Base-by-base conservation (phyloP, 2,797 vertebrate genomes). In the Liasis olivaceus region DNA sequence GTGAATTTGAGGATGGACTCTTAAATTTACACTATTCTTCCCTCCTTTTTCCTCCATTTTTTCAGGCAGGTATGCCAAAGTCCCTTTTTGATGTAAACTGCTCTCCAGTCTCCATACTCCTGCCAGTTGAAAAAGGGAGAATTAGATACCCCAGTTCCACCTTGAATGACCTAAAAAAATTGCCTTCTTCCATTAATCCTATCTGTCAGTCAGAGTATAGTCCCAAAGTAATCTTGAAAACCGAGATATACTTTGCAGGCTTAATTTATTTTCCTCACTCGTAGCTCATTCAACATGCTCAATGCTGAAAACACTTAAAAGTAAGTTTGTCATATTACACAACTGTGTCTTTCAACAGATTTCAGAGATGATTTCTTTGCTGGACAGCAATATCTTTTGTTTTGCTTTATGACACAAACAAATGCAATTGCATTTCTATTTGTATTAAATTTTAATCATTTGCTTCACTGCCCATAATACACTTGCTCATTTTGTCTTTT, bases 401-500 rank as follows among this genome's bases (percentile, higher is more conserved):
- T 62, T 86, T 89, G 58, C 95, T 92, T 85, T 93, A 89, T 64
- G 93, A 54, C 56, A 91, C 91, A 91, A 94, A 93, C 89, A 94
- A 91, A 11, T 59, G 81, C 63, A 85, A 87, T 87, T 96, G 93
- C 87, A 95, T 12, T 36, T 93, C 60, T 89, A 84, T 88, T 95
- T 94, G 63, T 90, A 87, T 89, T 95, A 93, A 96, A 96, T 31
- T 95, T 91, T 95, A 96, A 94, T 95, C 94, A 90, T 54, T 94
- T 24, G 64, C 56, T 64, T 97, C 92, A 93, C 69, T 96, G 95
- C 95, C 91, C 94, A 92, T 56, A 96, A 95, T 91, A 24, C 51
- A 87, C 91, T 96, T 89, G 85, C 3, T 96, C 93, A 93, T 95
- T 95, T 95, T 93, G 88, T 92, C 31, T 94, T 95, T 95, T 95